Percentiles rank a stretch among this genome's conserved stretches.
Evolutionary conservation across 2,888 invertebrate species (phyloP).

Genomic region (Camptogramma bilineatum): DNA sequence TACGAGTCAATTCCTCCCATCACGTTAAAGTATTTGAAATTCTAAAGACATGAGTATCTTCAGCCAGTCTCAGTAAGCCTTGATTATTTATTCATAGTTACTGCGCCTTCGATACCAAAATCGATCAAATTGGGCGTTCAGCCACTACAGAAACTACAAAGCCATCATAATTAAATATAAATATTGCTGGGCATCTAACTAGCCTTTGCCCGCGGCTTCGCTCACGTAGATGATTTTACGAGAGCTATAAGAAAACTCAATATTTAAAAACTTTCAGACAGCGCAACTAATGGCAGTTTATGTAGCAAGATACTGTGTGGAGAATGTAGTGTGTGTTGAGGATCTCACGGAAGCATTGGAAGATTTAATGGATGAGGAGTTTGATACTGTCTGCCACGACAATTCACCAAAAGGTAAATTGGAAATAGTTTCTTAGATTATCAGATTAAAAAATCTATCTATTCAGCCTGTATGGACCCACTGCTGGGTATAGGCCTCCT

Average conservation of each 20-base stretch:
- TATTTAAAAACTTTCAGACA: constrained; percentile 72
- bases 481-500: too few relatives aligned
- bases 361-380: constrained; percentile 90
- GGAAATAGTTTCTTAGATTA: background rate
- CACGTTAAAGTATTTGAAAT: background rate
- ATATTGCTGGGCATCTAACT: too few relatives aligned
- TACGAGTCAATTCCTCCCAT: background rate
- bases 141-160: too few relatives aligned
- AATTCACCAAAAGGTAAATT: constrained; percentile 86
- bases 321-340: constrained; percentile 84
- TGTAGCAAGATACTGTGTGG: constrained; percentile 87
- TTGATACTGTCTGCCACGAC: constrained; percentile 90
- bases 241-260: too few relatives aligned
- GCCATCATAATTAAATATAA: too few relatives aligned
- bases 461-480: too few relatives aligned
- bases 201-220: too few relatives aligned
- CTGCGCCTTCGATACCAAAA: background rate
- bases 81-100: background rate
- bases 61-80: background rate
- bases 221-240: too few relatives aligned
- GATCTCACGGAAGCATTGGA: constrained; percentile 88
- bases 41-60: background rate
- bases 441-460: too few relatives aligned
- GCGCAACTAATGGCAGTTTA: constrained; percentile 88
- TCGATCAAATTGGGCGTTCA: background rate